Evolutionary conservation across 1,140 invertebrate species (phyloP), one percentile per base, ranked within the genome.

Genomic region (Philopotamus ludificatus): DNA sequence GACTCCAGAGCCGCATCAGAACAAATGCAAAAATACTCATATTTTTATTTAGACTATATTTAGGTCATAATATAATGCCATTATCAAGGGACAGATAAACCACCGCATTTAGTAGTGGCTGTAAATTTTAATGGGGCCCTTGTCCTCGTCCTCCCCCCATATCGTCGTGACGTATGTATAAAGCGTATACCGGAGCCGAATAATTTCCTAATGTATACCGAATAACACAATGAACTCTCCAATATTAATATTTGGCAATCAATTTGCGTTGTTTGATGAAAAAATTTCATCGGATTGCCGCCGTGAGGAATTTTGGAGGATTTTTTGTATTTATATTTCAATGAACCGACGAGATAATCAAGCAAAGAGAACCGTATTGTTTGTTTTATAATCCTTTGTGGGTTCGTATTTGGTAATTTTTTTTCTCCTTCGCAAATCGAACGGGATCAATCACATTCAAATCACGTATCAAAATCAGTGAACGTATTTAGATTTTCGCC

Each of bases 391-490:
- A 34, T 34, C 28, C 28, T 34, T 34, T 34, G 28, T 34, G 28
- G 28, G n/a, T 34, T 34, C 12, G 28, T 4, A 4, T 34, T 4
- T 4, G 28, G 44, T 16, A 16, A 47, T 47, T 47, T 47, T n/a
- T n/a, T 47, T 47, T 16, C 10, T 20, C 44, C 10, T 12, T n/a
- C n/a, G n/a, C n/a, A n/a, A 47, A 47, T 16, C 7, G 44, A 47
- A 47, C 15, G 44, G 18, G 10, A 47, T 47, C 44, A 47, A 47
- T 47, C 44, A 20, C 15, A 47, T 47, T 47, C 44, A 47, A 47
- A 47, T 47, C 44, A 20, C 44, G 44, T 47, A 47, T 47, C 10
- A 47, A 47, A 47, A 47, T 47, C 44, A 47, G 44, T 20, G 44
- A 47, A 47, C 18, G 8, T 47, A 47, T 47, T 47, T 47, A 47